Conservation (phyloP, 2,888 invertebrate species). For the Microplitis manilae region DNA sequence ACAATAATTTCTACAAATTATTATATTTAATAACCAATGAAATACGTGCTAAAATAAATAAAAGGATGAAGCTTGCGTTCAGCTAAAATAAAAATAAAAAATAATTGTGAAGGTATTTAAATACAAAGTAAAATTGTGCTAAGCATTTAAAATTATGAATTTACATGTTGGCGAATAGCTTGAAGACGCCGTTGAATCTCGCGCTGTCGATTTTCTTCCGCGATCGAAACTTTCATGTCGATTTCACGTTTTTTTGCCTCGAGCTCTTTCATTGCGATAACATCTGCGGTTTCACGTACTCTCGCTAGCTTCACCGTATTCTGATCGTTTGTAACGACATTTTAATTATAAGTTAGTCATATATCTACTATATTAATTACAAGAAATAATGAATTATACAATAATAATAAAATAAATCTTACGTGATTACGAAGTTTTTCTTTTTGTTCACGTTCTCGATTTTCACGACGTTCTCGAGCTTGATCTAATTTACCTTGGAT, state of each 20-base stretch:
- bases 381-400: constrained; percentile 16
- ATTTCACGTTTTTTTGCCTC: constrained; percentile 75
- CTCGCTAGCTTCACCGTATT: constrained; percentile 79
- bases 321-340: constrained; percentile 63
- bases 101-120: constrained; percentile 7
- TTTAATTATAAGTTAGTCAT: constrained; percentile 12
- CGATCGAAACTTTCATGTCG: constrained; percentile 82
- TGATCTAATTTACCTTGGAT: constrained; percentile 81
- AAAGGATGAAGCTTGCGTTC: constrained; percentile 32
- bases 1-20: background rate
- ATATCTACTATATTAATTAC: constrained; percentile 17
- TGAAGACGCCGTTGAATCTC: constrained; percentile 90
- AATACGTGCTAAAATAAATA: constrained; percentile 6
- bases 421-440: constrained; percentile 86
- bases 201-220: constrained; percentile 87
- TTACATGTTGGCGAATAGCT: constrained; percentile 87
- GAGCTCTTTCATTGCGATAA: constrained; percentile 80
- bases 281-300: constrained; percentile 78
- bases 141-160: constrained; percentile 39
- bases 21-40: background rate
- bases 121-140: constrained; percentile 7
- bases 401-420: constrained; percentile 69
- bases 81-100: constrained; percentile 29
- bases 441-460: constrained; percentile 83
- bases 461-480: constrained; percentile 81